Evolutionary conservation across 2,797 vertebrate species (phyloP), one percentile per base, ranked within the genome.

Genomic region (Enteromius anoplus): DNA sequence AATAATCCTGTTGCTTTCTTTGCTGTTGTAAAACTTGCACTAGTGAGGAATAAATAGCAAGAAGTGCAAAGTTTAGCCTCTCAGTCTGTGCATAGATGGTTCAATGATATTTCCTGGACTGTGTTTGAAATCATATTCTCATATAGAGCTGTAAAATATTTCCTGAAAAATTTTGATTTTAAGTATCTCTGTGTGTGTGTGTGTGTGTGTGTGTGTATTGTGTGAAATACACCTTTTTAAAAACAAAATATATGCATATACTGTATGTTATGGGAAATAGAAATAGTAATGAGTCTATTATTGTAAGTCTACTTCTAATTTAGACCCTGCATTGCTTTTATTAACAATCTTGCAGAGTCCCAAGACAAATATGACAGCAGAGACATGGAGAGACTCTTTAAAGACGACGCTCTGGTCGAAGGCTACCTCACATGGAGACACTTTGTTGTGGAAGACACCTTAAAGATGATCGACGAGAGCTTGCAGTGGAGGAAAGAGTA

Each of bases 391-490:
- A 96, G 93, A 86, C 93, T 99, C 68, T 92, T 96, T 40, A 94
- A 91, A 62, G 97, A 99, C 60, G 95, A 97, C 84, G 88, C 90
- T 60, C 91, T 96, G 94, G 92, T 97, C 88, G 96, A 96, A 81
- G 90, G 93, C 75, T 99, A 96, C 87, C 93, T 99, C 75, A 60
- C 88, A 21, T 98, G 97, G 98, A 95, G 96, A 88, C 88, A 94
- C 0, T 93, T 94, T 86, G 90, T 94, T 21, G 84, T 98, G 32
- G 97, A 98, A 1, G 97, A 99, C 66, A 90, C 97, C 1, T 87
- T 99, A 87, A 99, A 99, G 92, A 99, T 99, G 97, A 97, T 99
- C 6, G 97, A 99, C 90, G 97, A 98, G 83, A 99, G 98, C 90
- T 92, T 99, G 78, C 97, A 95, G 45, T 99, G 98, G 98, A 96